phyloP scores from a whole-genome alignment of 2,888 invertebrate genomes.

The Amphimallon solstitiale region DNA sequence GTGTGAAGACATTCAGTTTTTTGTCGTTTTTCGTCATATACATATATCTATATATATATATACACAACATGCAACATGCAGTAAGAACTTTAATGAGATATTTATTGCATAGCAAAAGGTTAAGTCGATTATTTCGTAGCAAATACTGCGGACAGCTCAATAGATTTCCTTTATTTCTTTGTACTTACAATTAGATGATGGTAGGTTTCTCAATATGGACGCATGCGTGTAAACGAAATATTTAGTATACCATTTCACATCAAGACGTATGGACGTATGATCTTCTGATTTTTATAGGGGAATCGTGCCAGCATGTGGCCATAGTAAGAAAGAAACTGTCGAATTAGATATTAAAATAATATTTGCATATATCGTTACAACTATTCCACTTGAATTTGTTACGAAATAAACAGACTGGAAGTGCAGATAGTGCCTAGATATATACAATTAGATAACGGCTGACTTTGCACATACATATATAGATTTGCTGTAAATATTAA shows the following conservation, averaged over 20 bases:
- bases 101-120: constrained; percentile 31
- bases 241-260: too few relatives aligned
- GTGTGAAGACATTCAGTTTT: constrained; percentile 29
- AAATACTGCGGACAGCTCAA: constrained; percentile 41
- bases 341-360: too few relatives aligned
- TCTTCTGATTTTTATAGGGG: too few relatives aligned
- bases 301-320: too few relatives aligned
- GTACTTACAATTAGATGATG: constrained; percentile 28
- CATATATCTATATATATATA: neutral
- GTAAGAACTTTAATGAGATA: constrained; percentile 9
- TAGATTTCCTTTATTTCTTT: neutral
- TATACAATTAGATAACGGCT: constrained; percentile 54
- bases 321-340: too few relatives aligned
- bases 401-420: constrained; percentile 49
- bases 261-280: too few relatives aligned
- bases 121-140: constrained; percentile 40
- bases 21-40: constrained; percentile 15
- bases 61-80: neutral
- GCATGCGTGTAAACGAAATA: too few relatives aligned
- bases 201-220: too few relatives aligned
- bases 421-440: constrained; percentile 61
- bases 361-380: constrained; percentile 1
- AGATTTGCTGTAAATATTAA: constrained; percentile 51
- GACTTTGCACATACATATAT: constrained; percentile 59
- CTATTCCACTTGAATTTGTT: constrained; percentile 42